Base-by-base conservation (phyloP, 1,140 invertebrate species). In the Epicauta chinensis region DNA sequence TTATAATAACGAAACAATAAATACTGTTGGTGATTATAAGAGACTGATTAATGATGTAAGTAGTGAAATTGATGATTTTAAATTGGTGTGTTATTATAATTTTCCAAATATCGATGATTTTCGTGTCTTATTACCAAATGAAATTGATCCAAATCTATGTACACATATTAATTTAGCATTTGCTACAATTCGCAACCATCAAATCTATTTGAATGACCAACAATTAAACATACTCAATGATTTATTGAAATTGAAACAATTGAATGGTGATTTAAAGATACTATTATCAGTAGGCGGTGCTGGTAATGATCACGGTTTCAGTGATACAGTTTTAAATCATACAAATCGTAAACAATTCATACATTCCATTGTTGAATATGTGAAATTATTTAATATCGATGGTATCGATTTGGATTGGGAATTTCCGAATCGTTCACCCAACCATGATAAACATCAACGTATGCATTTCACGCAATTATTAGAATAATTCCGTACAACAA, bases 351-450 rank as follows among this genome's bases (percentile, higher is more conserved):
- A 84, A 74, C 68, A 57, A 76, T 91, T 92, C 65, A 82, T 90
- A 36, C 72, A 72, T 53, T 83, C 84, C 2, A 71, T 86, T 2
- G 75, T 83, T 52, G 65, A 75, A 39, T 69, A 81, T 9, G 67
- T 87, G n/a, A 74, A 75, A 51, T 69, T 70, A n/a, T 81, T 81
- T 59, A 72, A 73, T 46, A 71, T 92, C 12, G 87, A 92, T 73
- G 90, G 90, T 15, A 71, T 92, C 5, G 90, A 93, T 69, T 65
- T 92, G 35, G 90, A 93, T 62, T 93, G 89, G 89, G 90, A 94
- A 69, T 93, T 91, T 68, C 91, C 91, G 7, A 78, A 75, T 2
- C 73, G 80, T 41, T 70, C 78, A 16, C 13, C 73, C 60, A 68
- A 53, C 60, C 47, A 52, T 42, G 64, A 67, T 60, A 73, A 71